phyloP scores from a whole-genome alignment of 2,888 invertebrate genomes.

The Lomographa bimaculata region DNA sequence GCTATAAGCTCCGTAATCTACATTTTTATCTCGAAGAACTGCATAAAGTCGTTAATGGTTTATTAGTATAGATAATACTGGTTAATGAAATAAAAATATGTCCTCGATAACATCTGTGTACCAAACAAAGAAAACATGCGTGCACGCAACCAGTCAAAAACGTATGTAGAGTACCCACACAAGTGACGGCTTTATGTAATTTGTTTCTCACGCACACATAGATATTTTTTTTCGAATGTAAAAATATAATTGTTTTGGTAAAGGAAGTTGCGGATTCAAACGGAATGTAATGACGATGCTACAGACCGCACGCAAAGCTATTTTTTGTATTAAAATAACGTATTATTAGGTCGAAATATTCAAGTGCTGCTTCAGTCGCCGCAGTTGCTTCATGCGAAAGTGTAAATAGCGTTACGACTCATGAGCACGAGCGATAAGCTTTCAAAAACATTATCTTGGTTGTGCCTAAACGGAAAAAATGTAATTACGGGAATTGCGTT shows the following conservation, averaged over 20 bases:
- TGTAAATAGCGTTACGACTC: slow-evolving; percentile 64
- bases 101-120: slow-evolving; percentile 55
- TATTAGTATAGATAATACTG: slow-evolving; percentile 19
- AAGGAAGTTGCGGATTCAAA: slow-evolving; percentile 73
- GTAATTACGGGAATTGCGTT: slow-evolving; percentile 70
- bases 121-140: slow-evolving; percentile 56
- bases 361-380: slow-evolving; percentile 42
- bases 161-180: slow-evolving; percentile 33
- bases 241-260: slow-evolving; percentile 57
- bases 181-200: too few relatives aligned
- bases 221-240: slow-evolving; percentile 48
- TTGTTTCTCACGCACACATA: slow-evolving; percentile 57
- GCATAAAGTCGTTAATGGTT: slow-evolving; percentile 23
- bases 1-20: slow-evolving; percentile 21
- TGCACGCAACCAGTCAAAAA: slow-evolving; percentile 46
- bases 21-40: slow-evolving; percentile 23
- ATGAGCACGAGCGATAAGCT: slow-evolving; percentile 72
- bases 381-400: slow-evolving; percentile 58
- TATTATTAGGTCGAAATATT: slow-evolving; percentile 41
- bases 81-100: slow-evolving; percentile 29
- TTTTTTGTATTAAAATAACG: slow-evolving; percentile 42
- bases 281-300: slow-evolving; percentile 52
- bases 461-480: slow-evolving; percentile 60
- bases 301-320: slow-evolving; percentile 53
- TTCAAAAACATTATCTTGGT: slow-evolving; percentile 68